Base-by-base conservation (phyloP, 1,140 invertebrate species). In the Drosophila asahinai region DNA sequence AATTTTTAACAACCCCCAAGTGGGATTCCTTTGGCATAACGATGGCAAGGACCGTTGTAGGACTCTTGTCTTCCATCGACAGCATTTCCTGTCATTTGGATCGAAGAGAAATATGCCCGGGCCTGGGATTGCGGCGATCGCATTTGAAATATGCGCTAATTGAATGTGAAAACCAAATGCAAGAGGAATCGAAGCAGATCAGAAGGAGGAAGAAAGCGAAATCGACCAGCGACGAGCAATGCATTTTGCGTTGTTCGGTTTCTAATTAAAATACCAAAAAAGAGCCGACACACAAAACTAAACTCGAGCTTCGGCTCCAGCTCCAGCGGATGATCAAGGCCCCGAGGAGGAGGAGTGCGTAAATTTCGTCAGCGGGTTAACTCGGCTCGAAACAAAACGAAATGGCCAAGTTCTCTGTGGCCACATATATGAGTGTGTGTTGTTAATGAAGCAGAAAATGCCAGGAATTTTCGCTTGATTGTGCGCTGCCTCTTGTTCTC, bases 261-360 rank as follows among this genome's bases (percentile, higher is more conserved):
- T 90, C 86, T 90, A 90, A 90, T 90, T 90, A 90, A 90, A 90
- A 90, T 90, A 90, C 86, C 86, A 91, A 90, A 89, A 76, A 72
- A 43, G 55, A 58, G 45, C 49, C 67, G 27, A 65, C 33, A 66
- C 77, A 80, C 71, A 81, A 81, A 81, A 73, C 70, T 89, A 75
- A 90, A 72, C 86, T 66, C 67, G 22, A 25, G 36, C 54, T 55
- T 19, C 52, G 15, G 30, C 52, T 17, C 8, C 17, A 12, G 12
- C 30, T 54, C 12, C 52, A 73, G 70, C 64, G 73, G 75, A 77
- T 68, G 67, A 86, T 71, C 81, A 65, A 73, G 63, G 61, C 64
- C 51, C 63, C 59, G 43, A 59, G 54, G 49, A 19, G 40, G 38
- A 43, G 40, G 80, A 51, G 77, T 81, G 78, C 82, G 82, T 84